A percentile compares a stretch with the other conserved stretches of the same genome.
Evolutionary conservation across 1,140 invertebrate species (phyloP).

Genomic region (Akabosia matsudoensis): DNA sequence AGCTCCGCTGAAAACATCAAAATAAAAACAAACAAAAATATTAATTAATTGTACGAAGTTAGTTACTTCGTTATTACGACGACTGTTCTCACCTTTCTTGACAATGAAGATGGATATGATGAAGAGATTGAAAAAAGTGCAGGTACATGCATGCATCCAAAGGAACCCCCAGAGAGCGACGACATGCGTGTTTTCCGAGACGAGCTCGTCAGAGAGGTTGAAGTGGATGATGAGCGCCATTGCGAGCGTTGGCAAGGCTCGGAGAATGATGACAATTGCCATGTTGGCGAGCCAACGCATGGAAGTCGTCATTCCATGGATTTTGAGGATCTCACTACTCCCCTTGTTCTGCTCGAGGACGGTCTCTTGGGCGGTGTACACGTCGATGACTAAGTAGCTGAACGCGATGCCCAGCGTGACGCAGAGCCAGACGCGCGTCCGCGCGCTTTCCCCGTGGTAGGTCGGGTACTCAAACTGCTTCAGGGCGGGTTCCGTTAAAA

Average conservation of each 20-base stretch:
- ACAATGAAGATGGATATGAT: background rate
- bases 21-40: too few species aligned
- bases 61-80: too few species aligned
- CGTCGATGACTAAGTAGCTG: background rate
- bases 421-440: background rate
- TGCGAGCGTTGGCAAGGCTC: background rate
- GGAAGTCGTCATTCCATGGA: slow-evolving; percentile 2
- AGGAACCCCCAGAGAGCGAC: background rate
- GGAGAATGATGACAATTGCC: background rate
- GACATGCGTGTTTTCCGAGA: background rate
- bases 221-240: slow-evolving; percentile 1
- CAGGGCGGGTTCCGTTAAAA: background rate
- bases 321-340: slow-evolving; percentile 12
- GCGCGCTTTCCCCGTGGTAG: background rate
- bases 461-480: slow-evolving; percentile 7
- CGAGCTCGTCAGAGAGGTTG: background rate
- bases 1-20: background rate
- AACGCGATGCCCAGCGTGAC: background rate
- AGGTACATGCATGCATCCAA: background rate
- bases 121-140: background rate
- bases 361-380: background rate
- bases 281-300: background rate
- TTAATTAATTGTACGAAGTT: background rate
- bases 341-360: background rate
- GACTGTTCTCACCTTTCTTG: background rate